A percentile compares a stretch with the other conserved stretches of the same genome.
These are phyloP conservation scores for Incurvaria masculella DNA, from an alignment of 2,888 invertebrate species.

Conservation along the genomic window DNA sequence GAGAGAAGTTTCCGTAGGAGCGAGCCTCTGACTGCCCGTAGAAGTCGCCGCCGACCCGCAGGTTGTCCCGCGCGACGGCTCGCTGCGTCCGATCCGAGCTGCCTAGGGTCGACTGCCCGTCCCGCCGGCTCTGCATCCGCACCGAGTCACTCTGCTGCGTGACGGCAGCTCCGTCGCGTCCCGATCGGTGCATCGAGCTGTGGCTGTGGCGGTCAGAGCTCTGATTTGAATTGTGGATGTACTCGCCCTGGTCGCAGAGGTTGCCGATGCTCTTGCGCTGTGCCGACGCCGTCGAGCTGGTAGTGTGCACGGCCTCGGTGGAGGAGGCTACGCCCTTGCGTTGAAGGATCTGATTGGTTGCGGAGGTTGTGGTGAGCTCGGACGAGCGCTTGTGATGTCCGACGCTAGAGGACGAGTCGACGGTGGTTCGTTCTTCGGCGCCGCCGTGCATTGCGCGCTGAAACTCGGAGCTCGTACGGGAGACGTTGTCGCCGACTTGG, in stretches of 20 bases:
- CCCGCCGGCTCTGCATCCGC: conserved; percentile 38
- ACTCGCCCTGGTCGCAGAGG: conserved; percentile 69
- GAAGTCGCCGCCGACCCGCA: conserved; percentile 69
- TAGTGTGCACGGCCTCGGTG: conserved; percentile 70
- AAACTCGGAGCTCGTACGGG: conserved; percentile 53
- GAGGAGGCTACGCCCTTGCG: conserved; percentile 67
- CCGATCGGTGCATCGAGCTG: conserved; percentile 74
- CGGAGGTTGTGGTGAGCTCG: conserved; percentile 70
- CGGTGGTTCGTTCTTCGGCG: conserved; percentile 16
- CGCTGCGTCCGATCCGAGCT: conserved; percentile 61
- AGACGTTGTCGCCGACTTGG: conserved; percentile 44
- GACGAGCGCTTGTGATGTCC: conserved; percentile 71
- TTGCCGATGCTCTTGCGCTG: conserved; percentile 80
- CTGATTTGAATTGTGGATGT: conserved; percentile 62
- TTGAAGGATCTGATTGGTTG: conserved; percentile 74
- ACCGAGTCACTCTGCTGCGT: conserved; percentile 45
- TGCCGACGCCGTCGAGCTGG: conserved; percentile 70
- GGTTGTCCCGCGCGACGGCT: conserved; percentile 61
- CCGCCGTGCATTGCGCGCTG: conserved; percentile 50
- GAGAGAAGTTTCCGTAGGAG: conserved; percentile 66
- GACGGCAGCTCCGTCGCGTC: conserved; percentile 49
- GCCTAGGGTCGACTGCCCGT: conserved; percentile 51
- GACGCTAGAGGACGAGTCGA: conserved; percentile 31
- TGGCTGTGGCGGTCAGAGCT: conserved; percentile 73
- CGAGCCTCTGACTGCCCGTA: conserved; percentile 70